phyloP scores from a whole-genome alignment of 2,113 vertebrate genomes.

The Orthonyx spaldingii region DNA sequence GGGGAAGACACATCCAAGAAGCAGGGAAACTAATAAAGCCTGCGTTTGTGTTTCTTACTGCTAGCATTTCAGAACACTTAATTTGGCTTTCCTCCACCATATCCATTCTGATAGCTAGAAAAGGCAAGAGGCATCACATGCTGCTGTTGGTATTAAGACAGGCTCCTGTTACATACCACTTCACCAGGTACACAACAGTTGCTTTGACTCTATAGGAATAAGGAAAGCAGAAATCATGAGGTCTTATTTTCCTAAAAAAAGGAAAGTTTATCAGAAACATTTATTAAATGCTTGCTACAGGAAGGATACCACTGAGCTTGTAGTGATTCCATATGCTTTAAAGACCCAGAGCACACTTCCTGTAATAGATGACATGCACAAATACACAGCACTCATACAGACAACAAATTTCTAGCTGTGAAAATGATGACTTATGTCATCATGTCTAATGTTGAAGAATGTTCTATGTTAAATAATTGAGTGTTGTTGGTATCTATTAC shows the following conservation, averaged over 20 bases:
- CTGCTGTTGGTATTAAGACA: not conserved
- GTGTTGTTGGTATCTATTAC: not conserved
- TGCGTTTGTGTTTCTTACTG: not conserved
- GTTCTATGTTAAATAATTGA: not conserved
- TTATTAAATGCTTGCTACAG: not conserved
- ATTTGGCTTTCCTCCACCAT: not conserved
- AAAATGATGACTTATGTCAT: not conserved
- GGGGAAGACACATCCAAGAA: not conserved
- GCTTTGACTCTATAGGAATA: not conserved
- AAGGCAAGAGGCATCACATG: not conserved
- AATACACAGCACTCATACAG: fast-evolving
- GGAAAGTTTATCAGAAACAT: not conserved
- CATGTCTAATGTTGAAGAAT: not conserved
- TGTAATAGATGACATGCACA: not conserved
- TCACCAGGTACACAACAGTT: not conserved
- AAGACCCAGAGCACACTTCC: not conserved
- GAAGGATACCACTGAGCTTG: not conserved
- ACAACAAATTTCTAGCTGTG: not conserved
- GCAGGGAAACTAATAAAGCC: not conserved
- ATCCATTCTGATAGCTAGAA: not conserved
- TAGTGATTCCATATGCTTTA: not conserved
- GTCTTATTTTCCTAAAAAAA: not conserved
- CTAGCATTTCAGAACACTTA: not conserved
- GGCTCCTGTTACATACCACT: not conserved
- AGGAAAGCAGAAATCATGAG: not conserved